Conservation (phyloP, 2,888 invertebrate genomes). For the Tachina fera region DNA sequence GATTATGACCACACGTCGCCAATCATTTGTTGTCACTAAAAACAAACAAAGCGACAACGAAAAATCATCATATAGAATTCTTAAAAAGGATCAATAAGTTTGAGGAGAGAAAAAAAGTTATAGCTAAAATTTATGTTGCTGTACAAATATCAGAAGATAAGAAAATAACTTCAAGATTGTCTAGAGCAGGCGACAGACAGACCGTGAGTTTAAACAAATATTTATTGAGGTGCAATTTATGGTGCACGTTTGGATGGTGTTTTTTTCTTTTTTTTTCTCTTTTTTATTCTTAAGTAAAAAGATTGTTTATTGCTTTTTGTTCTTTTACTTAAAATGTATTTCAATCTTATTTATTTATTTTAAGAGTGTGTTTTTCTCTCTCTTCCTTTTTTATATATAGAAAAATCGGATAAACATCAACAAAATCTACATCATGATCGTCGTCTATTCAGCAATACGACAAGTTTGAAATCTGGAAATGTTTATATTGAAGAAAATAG, state of each 20-base stretch:
- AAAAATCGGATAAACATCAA: constrained; percentile 78
- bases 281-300: neutral
- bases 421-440: constrained; percentile 75
- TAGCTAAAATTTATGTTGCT: constrained; percentile 34
- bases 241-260: constrained; percentile 48
- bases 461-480: constrained; percentile 81
- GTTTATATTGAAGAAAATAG: constrained; percentile 82
- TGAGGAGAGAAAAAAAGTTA: neutral
- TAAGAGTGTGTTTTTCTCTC: constrained; percentile 29
- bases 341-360: constrained; percentile 48
- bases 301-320: constrained; percentile 41
- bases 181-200: constrained; percentile 18
- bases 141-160: neutral
- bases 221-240: constrained; percentile 68
- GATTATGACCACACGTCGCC: constrained; percentile 70
- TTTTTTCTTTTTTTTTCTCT: neutral
- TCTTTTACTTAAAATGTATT: constrained; percentile 56
- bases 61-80: constrained; percentile 41
- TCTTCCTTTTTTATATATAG: constrained; percentile 69
- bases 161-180: constrained; percentile 13
- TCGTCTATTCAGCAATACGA: constrained; percentile 76
- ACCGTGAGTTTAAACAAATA: constrained; percentile 31
- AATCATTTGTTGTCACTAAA: constrained; percentile 60
- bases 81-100: constrained; percentile 31
- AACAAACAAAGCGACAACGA: constrained; percentile 16